Evolutionary conservation across 1,140 invertebrate genomes (phyloP).

Genomic region (Brachionus plicatilis): DNA sequence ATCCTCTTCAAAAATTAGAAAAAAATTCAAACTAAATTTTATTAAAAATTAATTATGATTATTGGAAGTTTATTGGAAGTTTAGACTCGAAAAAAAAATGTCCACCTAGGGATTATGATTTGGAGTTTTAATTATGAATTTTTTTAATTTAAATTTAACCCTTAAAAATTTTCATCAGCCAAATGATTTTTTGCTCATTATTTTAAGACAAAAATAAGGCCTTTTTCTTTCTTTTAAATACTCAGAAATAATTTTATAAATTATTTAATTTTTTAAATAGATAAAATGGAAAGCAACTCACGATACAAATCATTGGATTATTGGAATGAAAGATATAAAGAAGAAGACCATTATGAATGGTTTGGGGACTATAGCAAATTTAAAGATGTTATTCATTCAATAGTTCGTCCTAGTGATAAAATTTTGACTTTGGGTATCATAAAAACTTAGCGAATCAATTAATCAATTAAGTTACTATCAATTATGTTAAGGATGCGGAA

Average conservation of each 20-base stretch:
- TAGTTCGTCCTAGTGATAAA: not conserved
- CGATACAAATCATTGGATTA: constrained; percentile 6
- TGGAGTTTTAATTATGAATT: too few species aligned
- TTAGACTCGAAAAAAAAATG: too few species aligned
- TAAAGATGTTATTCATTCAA: not conserved
- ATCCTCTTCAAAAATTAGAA: too few species aligned
- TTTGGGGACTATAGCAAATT: constrained; percentile 29
- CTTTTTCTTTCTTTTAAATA: not conserved
- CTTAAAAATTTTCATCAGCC: too few species aligned
- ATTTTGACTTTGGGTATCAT: constrained; percentile 35
- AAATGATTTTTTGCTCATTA: not conserved
- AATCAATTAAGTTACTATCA: not conserved
- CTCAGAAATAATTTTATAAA: not conserved
- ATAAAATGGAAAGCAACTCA: constrained; percentile 15
- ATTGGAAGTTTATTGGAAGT: too few species aligned
- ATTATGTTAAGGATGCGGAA: constrained; percentile 56
- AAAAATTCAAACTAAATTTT: too few species aligned
- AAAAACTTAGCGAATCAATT: not conserved
- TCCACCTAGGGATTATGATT: too few species aligned
- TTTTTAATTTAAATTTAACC: too few species aligned
- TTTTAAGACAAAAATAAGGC: not conserved
- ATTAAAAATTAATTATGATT: too few species aligned
- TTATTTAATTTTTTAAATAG: not conserved
- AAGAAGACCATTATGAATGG: constrained; percentile 40
- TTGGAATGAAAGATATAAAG: constrained; percentile 35